Base-by-base conservation (phyloP, 1,140 invertebrate species). In the Pseudomyrmex dendroicus region DNA sequence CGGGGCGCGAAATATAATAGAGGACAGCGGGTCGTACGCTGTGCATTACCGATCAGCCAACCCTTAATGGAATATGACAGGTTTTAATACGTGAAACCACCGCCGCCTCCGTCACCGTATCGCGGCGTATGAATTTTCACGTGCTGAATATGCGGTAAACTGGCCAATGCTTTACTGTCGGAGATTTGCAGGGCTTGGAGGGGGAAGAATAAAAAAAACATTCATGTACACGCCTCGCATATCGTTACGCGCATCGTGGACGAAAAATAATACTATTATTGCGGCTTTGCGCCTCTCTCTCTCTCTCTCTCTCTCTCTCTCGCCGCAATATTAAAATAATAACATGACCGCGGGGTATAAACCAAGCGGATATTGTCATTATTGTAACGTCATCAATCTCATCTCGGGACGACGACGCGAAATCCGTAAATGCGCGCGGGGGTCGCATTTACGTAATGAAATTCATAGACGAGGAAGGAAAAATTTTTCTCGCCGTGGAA, bases 11-110 rank as follows among this genome's bases (percentile, higher is more conserved):
- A 78, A 83, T 83, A 78, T 83, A 83, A 83, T 83, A 46, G 73
- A 59, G 74, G 62, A 78, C 52, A 67, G 50, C 61, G 73, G 62
- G 63, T 77, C 72, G 62, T 48, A 56, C 73, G 73, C 54, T 59
- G 63, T 68, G 63, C 62, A 83, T 83, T 83, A 83, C 82, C 74
- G 63, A 78, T 83, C 82, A 77, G 62, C 52, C 82, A 44, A 59
- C 73, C 56, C 50, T 83, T 83, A 83, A 83, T 83, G 82, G 73
- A 78, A 78, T 83, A 77, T 83, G 82, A 83, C 82, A 83, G 82
- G 25, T 83, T 83, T 83, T 83, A 83, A 83, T 74, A 50, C 63
- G 73, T 52, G 44, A 35, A 35, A 35, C 25, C 35, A 52, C 63
- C 82, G 48, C 15, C 20, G 22, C 54, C 76, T 80, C 76, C 76